Conservation (phyloP, 2,797 vertebrate species). For the Serranus cabrilla region DNA sequence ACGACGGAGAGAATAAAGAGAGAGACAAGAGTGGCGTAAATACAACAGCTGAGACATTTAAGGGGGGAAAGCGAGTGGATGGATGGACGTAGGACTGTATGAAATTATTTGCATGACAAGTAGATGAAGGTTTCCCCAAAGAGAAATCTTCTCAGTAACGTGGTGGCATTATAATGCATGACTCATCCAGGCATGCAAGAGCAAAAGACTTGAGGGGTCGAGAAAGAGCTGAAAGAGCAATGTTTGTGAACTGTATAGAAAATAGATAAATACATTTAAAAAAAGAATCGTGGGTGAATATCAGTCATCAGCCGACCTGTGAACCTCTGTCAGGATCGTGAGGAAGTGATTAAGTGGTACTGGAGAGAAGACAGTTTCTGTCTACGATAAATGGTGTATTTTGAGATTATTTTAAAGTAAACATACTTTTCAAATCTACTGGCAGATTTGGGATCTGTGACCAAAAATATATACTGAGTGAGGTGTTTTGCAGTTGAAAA, state of each 20-base stretch:
- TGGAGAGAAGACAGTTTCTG: not conserved
- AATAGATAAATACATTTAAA: not conserved
- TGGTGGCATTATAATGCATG: slow-evolving; percentile 2
- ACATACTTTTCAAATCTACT: too few species aligned
- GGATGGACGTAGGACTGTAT: not conserved
- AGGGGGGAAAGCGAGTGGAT: not conserved
- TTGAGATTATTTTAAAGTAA: too few species aligned
- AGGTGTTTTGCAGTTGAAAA: not conserved
- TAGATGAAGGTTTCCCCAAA: not conserved
- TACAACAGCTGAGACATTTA: not conserved
- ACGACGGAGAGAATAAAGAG: not conserved
- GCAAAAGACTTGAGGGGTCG: not conserved
- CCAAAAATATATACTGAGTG: not conserved
- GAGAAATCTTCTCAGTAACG: not conserved
- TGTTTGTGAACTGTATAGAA: not conserved
- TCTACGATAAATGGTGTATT: too few species aligned
- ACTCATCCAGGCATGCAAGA: slow-evolving; percentile 13
- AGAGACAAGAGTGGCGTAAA: not conserved
- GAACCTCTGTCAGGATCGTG: not conserved
- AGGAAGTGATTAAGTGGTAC: not conserved
- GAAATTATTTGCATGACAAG: slow-evolving; percentile 20
- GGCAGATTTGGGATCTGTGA: not conserved
- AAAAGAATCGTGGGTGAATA: not conserved
- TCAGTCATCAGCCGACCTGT: slow-evolving; percentile 6
- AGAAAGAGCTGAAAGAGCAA: not conserved